These are phyloP conservation scores for Metalampra italica DNA, from an alignment of 2,888 invertebrate species.

Conservation along the genomic window DNA sequence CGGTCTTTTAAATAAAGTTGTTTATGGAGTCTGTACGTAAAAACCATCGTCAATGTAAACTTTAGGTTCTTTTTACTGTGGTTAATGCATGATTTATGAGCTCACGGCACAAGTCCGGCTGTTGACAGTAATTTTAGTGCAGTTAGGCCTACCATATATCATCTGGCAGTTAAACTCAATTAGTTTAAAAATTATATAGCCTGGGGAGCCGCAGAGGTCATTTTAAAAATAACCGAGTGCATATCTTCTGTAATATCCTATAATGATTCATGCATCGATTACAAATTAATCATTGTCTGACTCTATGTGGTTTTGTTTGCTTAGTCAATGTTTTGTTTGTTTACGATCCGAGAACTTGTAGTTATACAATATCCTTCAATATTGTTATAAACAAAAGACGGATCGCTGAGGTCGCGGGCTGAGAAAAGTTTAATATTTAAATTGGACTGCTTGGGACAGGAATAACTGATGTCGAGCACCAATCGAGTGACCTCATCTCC, in stretches of 20 bases:
- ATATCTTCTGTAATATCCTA: constrained; percentile 25
- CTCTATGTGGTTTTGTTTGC: constrained; percentile 14
- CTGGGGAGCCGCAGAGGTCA: constrained; percentile 26
- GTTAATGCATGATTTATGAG: constrained; percentile 22
- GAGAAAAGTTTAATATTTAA: constrained; percentile 19
- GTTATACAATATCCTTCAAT: too few species aligned
- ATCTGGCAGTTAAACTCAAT: constrained; percentile 32
- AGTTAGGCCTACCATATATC: constrained; percentile 30
- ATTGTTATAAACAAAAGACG: too few species aligned
- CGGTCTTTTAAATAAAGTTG: constrained; percentile 21
- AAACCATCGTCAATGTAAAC: constrained; percentile 22
- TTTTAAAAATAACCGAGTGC: constrained; percentile 32
- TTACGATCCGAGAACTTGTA: background rate
- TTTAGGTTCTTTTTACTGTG: constrained; percentile 20
- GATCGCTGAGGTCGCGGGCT: background rate
- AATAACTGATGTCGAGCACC: constrained; percentile 37
- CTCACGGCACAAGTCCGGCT: constrained; percentile 19
- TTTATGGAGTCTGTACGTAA: constrained; percentile 28
- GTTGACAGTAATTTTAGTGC: constrained; percentile 41
- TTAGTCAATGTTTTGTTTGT: background rate
- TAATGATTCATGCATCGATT: constrained; percentile 28
- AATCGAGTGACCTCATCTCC: constrained; percentile 68
- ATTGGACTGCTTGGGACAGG: constrained; percentile 25
- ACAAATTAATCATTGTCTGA: constrained; percentile 30
- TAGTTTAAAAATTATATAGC: constrained; percentile 22